Evolutionary conservation across 2,113 vertebrate species (phyloP).

Genomic region (Sminthopsis crassicaudata): DNA sequence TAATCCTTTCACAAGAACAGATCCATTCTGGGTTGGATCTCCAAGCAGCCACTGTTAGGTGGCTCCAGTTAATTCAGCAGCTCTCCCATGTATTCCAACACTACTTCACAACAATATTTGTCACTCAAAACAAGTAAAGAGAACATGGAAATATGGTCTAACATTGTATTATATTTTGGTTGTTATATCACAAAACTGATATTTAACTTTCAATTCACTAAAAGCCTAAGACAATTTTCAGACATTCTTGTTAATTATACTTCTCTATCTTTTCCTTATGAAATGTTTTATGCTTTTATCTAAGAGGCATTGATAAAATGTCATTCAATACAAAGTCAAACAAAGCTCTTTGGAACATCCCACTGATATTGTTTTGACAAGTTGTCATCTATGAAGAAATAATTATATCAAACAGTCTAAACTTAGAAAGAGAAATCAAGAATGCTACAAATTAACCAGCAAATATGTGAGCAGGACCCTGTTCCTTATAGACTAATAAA

Average conservation of each 20-base stretch:
- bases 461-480: not conserved
- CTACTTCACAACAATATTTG: no score
- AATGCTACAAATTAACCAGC: not conserved
- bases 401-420: not conserved
- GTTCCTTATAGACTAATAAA: not conserved
- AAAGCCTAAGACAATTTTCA: not conserved
- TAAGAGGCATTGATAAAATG: not conserved
- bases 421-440: not conserved
- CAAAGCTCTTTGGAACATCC: not conserved
- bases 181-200: not conserved
- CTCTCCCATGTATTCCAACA: no score
- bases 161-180: not conserved
- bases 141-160: not conserved
- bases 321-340: not conserved
- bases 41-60: no score
- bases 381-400: not conserved
- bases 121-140: not conserved
- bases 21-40: no score
- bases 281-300: not conserved
- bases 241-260: not conserved
- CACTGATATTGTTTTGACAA: not conserved
- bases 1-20: no score
- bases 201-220: not conserved
- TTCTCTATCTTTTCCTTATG: not conserved
- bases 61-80: no score